These are phyloP conservation scores for Brachionus paranguensis DNA, from an alignment of 1,140 invertebrate genomes.

Conservation along the genomic window DNA sequence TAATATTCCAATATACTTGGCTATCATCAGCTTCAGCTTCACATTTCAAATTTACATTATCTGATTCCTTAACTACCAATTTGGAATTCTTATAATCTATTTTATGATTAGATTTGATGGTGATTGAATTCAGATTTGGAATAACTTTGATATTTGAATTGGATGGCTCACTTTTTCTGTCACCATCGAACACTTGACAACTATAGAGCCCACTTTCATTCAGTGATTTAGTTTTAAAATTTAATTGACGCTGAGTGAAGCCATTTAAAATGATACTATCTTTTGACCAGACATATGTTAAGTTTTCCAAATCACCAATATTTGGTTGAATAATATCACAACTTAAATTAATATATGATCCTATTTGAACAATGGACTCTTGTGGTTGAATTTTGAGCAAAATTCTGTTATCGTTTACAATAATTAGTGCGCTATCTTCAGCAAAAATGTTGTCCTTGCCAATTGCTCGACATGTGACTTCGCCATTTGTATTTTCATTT, in stretches of 20 bases:
- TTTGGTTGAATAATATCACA: neutral
- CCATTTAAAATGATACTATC: neutral
- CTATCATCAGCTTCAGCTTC: neutral
- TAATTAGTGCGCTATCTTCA: neutral
- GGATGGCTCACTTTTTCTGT: neutral
- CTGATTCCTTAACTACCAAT: neutral
- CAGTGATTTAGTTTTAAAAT: neutral
- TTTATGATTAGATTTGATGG: neutral
- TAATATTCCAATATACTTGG: neutral
- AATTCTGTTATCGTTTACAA: neutral
- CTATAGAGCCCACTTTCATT: neutral
- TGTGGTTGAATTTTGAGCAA: neutral
- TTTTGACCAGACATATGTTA: neutral
- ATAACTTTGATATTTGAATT: neutral
- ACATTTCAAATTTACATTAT: neutral
- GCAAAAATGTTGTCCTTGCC: neutral
- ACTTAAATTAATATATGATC: neutral
- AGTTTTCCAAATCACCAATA: neutral
- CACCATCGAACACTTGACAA: neutral
- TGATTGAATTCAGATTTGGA: neutral
- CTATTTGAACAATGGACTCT: neutral
- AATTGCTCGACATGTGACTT: neutral
- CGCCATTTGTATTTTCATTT: neutral
- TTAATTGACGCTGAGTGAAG: neutral
- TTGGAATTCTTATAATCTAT: neutral